Base-by-base conservation (phyloP, 1,140 invertebrate genomes). In the Apocrypta bakeri region DNA sequence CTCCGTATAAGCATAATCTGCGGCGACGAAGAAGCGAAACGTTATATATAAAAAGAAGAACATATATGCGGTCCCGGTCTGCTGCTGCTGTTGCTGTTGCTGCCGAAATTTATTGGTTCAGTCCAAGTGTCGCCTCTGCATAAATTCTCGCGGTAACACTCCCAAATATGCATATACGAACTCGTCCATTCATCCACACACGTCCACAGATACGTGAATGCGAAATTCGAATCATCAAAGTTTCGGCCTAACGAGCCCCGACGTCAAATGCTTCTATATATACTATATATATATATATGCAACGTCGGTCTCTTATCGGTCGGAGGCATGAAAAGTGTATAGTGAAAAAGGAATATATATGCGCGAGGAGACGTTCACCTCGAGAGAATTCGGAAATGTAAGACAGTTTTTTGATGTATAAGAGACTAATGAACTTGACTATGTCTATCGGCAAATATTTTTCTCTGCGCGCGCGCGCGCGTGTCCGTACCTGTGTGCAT, bases 91-190 rank as follows among this genome's bases (percentile, higher is more conserved):
- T n/a, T n/a, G 66, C n/a, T 25, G 24, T 9, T 33, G 80, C 74
- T 40, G 75, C 81, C 71, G 56, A 83, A 83, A 83, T 83, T 79
- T 83, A 83, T 83, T 61, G 76, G 82, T 56, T 48, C 74, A 37
- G 42, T 17, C 48, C 21, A 71, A 76, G n/a, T 42, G 72, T 69
- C 71, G 56, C 27, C 42, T 56, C n/a, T 2, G 56, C 74, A 78
- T 78, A 83, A 82, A 82, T 82, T 56, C 64, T 78, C 68, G 27
- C 64, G 11, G 14, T 27, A 76, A 64, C 56, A 61, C 68, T 17
- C 68, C 68, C 27, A 71, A 79, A 79, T 71, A 61, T 79, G 77
- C 21, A 61, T 64, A 81, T n/a, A 27, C 69, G 37, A 7, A 12
- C 42, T 33, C 40, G n/a, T 3, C 2, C 8, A 27, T 27, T 48